Base-by-base conservation (phyloP, 1,140 invertebrate species). In the Sminthurides bifidus region DNA sequence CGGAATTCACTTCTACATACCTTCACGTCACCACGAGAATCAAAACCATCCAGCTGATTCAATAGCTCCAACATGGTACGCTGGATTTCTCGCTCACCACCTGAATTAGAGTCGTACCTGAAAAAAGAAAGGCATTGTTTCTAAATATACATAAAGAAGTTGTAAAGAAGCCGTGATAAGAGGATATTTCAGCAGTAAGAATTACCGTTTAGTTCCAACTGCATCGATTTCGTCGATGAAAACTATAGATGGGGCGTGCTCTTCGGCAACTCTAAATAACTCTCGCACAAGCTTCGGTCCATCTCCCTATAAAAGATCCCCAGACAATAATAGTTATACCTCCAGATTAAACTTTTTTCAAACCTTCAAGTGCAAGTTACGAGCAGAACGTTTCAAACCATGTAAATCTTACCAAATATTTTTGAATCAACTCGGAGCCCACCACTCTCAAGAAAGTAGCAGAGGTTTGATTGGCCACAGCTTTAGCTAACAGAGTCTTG, bases 221-320 rank as follows among this genome's bases (percentile, higher is more conserved):
- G 96, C 96, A 79, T 99, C 96, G 67, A 99, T 99, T 81, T 99
- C 96, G 79, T 99, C 96, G 69, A 99, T 98, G 70, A 99, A 99
- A 1, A 99, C 94, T 74, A 99, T 99, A 1, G 93, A 97, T 8
- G 96, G 95, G 1, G 95, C 93, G 78, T 99, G 92, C 72, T 99
- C 95, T 70, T 99, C 95, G 21, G 96, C 95, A 8, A 99, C 94
- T 68, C 94, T 75, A 73, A 99, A 99, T 15, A 99, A 71, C 71
- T 99, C 96, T 60, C 96, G 76, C 3, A 99, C 95, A 38, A 99
- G 75, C 75, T 99, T 99, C 0, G 96, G 95, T 23, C 96, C 96
- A 79, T 99, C 96, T 60, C 95, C 95, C 82, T 85, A 69, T 52
- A 12, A 37, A 37, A 12, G 10, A 37, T 37, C 33, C 33, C 4